phyloP scores from a whole-genome alignment of 2,888 invertebrate species.

The Stenurella melanura region DNA sequence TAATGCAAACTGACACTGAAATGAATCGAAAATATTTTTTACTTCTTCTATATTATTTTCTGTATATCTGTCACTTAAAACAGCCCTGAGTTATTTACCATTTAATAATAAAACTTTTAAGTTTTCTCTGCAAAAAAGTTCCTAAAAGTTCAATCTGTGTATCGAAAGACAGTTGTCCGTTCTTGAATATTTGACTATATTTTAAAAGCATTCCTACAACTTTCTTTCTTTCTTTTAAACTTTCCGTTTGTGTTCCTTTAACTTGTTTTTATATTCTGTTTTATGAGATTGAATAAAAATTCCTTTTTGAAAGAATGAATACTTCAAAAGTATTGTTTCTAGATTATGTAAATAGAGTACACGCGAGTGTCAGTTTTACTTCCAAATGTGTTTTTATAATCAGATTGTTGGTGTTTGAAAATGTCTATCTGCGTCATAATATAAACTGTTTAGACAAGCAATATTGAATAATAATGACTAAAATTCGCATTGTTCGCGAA shows the following conservation, averaged over 20 bases:
- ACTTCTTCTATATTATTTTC: neutral
- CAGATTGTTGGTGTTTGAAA: no score
- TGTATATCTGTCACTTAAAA: neutral
- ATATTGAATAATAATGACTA: no score
- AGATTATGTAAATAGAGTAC: neutral
- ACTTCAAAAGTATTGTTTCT: no score
- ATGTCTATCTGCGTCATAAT: no score
- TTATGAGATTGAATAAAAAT: neutral
- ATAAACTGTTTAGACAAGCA: no score
- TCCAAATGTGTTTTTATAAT: no score
- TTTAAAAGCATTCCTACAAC: constrained; percentile 15
- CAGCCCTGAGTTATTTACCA: neutral
- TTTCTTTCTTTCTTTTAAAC: constrained; percentile 1
- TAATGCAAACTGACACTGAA: no score
- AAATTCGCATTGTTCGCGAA: no score
- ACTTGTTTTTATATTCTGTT: neutral
- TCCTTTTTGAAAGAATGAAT: neutral
- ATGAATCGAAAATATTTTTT: neutral
- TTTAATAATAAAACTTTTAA: constrained; percentile 9
- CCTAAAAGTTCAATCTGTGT: constrained; percentile 2
- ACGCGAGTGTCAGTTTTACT: no score
- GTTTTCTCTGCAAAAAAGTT: neutral
- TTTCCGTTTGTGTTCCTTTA: neutral
- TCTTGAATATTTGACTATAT: constrained; percentile 18
- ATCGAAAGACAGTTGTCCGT: constrained; percentile 9